These are phyloP conservation scores for Brienomyrus longianalis DNA, from an alignment of 2,113 vertebrate genomes.

Conservation along the genomic window DNA sequence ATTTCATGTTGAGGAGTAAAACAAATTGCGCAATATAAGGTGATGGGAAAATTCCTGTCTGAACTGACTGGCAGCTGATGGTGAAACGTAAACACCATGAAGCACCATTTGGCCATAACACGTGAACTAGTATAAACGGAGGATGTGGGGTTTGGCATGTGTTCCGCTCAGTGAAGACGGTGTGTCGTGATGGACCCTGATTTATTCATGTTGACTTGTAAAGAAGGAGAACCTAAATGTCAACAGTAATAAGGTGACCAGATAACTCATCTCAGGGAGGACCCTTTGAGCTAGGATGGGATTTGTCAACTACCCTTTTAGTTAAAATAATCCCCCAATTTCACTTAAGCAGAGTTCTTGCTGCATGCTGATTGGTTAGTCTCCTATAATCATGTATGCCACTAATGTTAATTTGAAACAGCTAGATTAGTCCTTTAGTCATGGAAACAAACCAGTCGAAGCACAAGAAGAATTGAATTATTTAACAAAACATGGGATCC, in stretches of 20 bases:
- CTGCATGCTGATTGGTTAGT: background rate
- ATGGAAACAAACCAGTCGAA: background rate
- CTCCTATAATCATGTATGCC: background rate
- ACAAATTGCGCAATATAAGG: background rate
- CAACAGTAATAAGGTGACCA: background rate
- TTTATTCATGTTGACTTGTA: background rate
- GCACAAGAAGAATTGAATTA: background rate
- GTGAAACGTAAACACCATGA: background rate
- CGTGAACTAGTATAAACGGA: background rate
- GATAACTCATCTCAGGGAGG: background rate
- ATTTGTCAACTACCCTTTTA: background rate
- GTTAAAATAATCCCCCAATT: background rate
- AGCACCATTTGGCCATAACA: no score
- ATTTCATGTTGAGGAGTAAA: background rate
- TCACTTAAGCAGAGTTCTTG: background rate
- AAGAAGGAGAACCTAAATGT: background rate
- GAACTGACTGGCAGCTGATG: background rate
- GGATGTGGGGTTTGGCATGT: background rate
- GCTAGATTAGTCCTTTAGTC: background rate
- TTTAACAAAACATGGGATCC: background rate
- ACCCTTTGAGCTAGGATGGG: background rate
- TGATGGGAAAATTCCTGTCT: background rate
- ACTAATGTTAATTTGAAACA: background rate
- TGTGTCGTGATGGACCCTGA: background rate
- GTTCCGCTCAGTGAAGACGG: background rate